Evolutionary conservation across 2,113 vertebrate species (phyloP).

Genomic region (Alouatta palliata): DNA sequence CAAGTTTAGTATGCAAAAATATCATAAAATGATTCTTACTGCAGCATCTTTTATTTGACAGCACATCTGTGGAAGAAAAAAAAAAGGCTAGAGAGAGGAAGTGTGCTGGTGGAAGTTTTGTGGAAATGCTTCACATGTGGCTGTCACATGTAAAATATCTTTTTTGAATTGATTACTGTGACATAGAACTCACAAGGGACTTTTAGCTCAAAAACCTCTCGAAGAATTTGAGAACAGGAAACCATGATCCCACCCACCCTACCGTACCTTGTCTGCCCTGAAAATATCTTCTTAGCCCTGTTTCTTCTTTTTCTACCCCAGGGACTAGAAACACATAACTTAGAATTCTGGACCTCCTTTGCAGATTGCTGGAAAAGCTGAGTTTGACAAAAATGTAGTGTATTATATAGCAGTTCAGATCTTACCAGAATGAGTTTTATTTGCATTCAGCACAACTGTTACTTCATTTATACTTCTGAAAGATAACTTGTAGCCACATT

Average conservation of each 20-base stretch:
- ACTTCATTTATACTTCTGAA: slow-evolving; percentile 76
- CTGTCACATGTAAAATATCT: slow-evolving; percentile 52
- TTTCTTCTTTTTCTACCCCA: neutral
- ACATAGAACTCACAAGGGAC: slow-evolving; percentile 42
- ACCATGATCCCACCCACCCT: slow-evolving; percentile 30
- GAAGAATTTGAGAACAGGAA: slow-evolving; percentile 64
- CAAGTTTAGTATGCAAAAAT: neutral
- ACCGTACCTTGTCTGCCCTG: slow-evolving; percentile 30
- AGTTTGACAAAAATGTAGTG: slow-evolving; percentile 62
- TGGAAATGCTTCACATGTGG: slow-evolving; percentile 40
- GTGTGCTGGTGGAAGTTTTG: neutral
- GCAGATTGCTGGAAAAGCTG: slow-evolving; percentile 66
- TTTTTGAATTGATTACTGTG: slow-evolving; percentile 43
- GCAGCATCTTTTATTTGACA: slow-evolving; percentile 54
- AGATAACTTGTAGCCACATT: slow-evolving; percentile 69
- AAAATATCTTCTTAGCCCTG: slow-evolving; percentile 20
- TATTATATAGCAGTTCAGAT: slow-evolving; percentile 69
- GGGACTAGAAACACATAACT: slow-evolving; percentile 47
- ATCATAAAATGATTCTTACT: slow-evolving; percentile 31
- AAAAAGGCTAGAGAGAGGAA: slow-evolving; percentile 13
- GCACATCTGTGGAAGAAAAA: slow-evolving; percentile 36
- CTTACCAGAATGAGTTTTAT: slow-evolving; percentile 75
- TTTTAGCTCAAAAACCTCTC: slow-evolving; percentile 55
- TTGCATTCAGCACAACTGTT: slow-evolving; percentile 81
- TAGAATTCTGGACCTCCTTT: slow-evolving; percentile 40